A percentile compares a stretch with the other conserved stretches of the same genome.
Evolutionary conservation across 1,140 invertebrate species (phyloP).

Genomic region (Chrysopa pallens): DNA sequence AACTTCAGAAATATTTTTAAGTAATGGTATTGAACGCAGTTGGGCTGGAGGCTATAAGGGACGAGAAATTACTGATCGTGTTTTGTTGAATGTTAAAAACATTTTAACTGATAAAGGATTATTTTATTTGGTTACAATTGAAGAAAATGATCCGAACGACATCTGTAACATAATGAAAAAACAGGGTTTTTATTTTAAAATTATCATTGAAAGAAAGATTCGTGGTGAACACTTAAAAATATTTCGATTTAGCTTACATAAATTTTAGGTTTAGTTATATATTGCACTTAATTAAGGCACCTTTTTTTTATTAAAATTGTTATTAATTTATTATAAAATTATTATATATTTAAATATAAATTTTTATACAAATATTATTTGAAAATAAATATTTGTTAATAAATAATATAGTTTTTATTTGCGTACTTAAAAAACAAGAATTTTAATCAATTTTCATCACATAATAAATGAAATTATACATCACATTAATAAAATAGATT

Average conservation of each 20-base stretch:
- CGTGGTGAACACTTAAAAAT: conserved; percentile 28
- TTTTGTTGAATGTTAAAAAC: conserved; percentile 46
- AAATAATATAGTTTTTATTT: no score
- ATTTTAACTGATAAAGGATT: conserved; percentile 50
- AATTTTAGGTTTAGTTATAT: not conserved
- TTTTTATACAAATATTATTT: not conserved
- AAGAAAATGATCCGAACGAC: conserved; percentile 69
- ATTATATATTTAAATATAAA: not conserved
- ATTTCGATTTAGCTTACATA: conserved; percentile 19
- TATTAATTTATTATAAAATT: not conserved
- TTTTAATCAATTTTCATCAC: no score
- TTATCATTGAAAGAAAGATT: conserved; percentile 44
- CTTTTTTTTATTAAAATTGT: no score
- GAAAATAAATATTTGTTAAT: not conserved
- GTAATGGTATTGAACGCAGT: conserved; percentile 36
- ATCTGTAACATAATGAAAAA: conserved; percentile 40
- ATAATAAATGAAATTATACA: no score
- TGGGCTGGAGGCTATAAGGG: conserved; percentile 78
- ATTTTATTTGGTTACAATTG: conserved; percentile 70
- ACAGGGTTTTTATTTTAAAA: conserved; percentile 36
- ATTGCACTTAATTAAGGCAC: not conserved
- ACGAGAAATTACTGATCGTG: conserved; percentile 57
- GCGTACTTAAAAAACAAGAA: no score
- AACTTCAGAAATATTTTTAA: conserved; percentile 38
- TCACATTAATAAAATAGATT: no score